phyloP scores from a whole-genome alignment of 2,888 invertebrate genomes.

The Perizoma affinitatum region DNA sequence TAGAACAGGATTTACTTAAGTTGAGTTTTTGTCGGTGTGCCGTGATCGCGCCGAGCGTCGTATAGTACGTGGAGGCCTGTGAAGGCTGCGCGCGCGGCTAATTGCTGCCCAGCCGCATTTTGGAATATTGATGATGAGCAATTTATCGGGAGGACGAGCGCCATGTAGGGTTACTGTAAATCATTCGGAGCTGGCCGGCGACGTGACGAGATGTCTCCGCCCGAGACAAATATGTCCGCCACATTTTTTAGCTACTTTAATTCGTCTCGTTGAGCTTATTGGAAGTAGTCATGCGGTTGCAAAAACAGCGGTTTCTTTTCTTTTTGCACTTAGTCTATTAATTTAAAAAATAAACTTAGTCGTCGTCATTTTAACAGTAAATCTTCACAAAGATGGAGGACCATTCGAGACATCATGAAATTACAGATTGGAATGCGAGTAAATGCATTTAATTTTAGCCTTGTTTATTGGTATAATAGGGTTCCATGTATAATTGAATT shows the following conservation, averaged over 20 bases:
- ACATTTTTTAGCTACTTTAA: constrained; percentile 73
- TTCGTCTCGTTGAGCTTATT: constrained; percentile 67
- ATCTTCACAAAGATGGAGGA: constrained; percentile 26
- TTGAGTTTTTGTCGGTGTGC: constrained; percentile 67
- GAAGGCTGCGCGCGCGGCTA: constrained; percentile 78
- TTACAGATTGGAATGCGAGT: constrained; percentile 27
- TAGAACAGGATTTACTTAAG: constrained; percentile 73
- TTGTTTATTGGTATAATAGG: constrained; percentile 22
- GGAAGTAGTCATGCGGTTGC: constrained; percentile 54
- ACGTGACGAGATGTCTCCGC: constrained; percentile 81
- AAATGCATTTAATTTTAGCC: constrained; percentile 14
- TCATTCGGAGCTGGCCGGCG: constrained; percentile 76
- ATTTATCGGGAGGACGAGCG: constrained; percentile 80
- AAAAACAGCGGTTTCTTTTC: constrained; percentile 51
- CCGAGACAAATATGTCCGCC: constrained; percentile 75
- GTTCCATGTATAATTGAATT: not conserved
- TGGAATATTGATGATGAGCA: constrained; percentile 83
- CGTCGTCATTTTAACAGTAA: constrained; percentile 27
- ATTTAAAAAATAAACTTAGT: constrained; percentile 19
- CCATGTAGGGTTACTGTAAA: constrained; percentile 81
- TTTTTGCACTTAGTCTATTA: constrained; percentile 43
- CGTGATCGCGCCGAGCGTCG: constrained; percentile 53
- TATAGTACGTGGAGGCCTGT: constrained; percentile 69
- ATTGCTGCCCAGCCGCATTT: constrained; percentile 81
- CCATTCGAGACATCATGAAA: constrained; percentile 27